Base-by-base conservation (phyloP, 1,140 invertebrate genomes). In the Aphaenogaster floridana region DNA sequence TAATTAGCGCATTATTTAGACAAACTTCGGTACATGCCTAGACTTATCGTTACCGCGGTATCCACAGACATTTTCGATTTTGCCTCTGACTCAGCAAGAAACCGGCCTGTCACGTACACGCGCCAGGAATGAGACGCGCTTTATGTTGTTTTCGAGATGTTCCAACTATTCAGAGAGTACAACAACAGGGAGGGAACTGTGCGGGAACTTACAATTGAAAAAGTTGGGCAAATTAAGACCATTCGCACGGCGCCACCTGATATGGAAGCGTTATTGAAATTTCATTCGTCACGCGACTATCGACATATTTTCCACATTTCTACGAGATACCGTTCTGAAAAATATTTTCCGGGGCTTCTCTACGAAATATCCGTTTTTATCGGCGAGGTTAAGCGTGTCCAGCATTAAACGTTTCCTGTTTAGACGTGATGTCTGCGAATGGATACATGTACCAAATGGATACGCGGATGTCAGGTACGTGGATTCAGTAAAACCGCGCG, bases 141-240 rank as follows among this genome's bases (percentile, higher is more conserved):
- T 86, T 79, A 78, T 86, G 74, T 66, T 79, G 83, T 64, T 84
- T 76, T 78, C 83, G 83, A 86, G 59, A 78, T 79, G 72, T 68
- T 79, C 59, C 74, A 78, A 79, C 72, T 86, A 59, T 78, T 86
- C 77, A 34, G 45, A 48, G 52, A 86, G 52, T 17, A 77, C 69
- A 64, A 66, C 42, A 68, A 28, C 39, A 9, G 13, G 15, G 59
- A 6, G 69, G 13, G 13, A 76, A 50, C 80, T 15, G 66, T 17
- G 42, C n/a, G n/a, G 81, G 59, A 88, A 86, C 63, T 86, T 86
- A 48, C 76, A 50, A 86, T 86, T 86, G 83, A 86, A 86, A 86
- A 86, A 86, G 83, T 86, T 79, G 48, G 48, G n/a, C 45, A 66
- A 79, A 86, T 86, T 86, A 86, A 86, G 76, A 86, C 59, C 74